A percentile compares a stretch with the other conserved stretches of the same genome.
Conservation (phyloP, 2,888 invertebrate genomes). For the Ophion ventricosus region DNA sequence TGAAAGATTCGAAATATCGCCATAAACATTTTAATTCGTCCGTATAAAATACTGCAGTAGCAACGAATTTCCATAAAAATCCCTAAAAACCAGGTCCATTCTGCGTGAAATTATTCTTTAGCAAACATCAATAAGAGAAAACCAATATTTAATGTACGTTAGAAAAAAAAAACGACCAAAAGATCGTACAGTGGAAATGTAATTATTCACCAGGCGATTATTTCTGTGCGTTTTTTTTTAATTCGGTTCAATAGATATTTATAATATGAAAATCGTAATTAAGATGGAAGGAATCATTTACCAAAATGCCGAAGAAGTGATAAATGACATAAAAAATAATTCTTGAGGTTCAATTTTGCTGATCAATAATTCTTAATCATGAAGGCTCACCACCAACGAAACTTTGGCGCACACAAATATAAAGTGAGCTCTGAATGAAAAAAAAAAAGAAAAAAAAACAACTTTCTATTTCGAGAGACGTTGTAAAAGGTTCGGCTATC, state of each 20-base stretch:
- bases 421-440: constrained; percentile 1
- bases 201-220: background rate
- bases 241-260: background rate
- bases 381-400: background rate
- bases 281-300: background rate
- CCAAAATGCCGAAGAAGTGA: background rate
- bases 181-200: background rate
- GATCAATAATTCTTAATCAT: background rate
- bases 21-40: too few relatives aligned
- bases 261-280: background rate
- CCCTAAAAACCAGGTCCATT: too few relatives aligned
- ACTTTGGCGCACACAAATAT: background rate
- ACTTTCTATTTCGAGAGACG: constrained; percentile 54
- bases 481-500: constrained; percentile 59
- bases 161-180: background rate
- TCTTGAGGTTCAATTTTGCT: background rate
- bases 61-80: too few relatives aligned
- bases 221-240: background rate
- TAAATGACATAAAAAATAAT: background rate
- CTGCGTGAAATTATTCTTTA: too few relatives aligned
- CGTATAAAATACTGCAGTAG: too few relatives aligned
- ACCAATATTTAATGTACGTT: background rate
- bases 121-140: background rate
- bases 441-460: constrained; percentile 30
- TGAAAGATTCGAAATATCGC: too few relatives aligned